These are phyloP conservation scores for Drosophila yooni DNA, from an alignment of 2,888 invertebrate species.

Conservation along the genomic window DNA sequence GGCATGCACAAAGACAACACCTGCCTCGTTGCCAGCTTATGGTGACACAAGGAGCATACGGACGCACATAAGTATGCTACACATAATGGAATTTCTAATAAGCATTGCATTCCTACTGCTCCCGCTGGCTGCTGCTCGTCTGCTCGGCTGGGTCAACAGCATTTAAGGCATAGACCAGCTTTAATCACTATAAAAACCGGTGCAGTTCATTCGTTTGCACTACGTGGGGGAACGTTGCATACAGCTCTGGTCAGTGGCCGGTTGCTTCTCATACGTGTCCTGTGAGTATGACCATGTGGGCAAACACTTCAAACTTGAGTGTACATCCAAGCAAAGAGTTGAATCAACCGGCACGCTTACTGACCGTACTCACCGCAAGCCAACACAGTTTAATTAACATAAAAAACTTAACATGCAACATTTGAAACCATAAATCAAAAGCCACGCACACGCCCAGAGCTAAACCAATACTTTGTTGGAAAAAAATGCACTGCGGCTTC, in stretches of 20 bases:
- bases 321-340: background rate
- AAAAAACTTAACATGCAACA: slow-evolving; percentile 64
- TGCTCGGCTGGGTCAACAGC: slow-evolving; percentile 66
- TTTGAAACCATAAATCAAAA: slow-evolving; percentile 72
- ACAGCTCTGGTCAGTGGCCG: slow-evolving; percentile 1
- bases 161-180: slow-evolving; percentile 44
- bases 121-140: slow-evolving; percentile 1
- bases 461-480: slow-evolving; percentile 40
- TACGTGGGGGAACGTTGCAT: slow-evolving; percentile 20
- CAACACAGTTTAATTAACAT: slow-evolving; percentile 75
- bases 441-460: slow-evolving; percentile 55
- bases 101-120: slow-evolving; percentile 34
- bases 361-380: slow-evolving; percentile 21
- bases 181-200: slow-evolving; percentile 53
- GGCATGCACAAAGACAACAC: slow-evolving; percentile 50
- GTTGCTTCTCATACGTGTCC: background rate
- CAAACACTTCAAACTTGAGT: slow-evolving; percentile 11
- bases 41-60: slow-evolving; percentile 62
- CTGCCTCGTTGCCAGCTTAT: slow-evolving; percentile 46
- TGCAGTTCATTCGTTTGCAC: slow-evolving; percentile 54
- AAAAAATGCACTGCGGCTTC: slow-evolving; percentile 21
- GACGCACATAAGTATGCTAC: slow-evolving; percentile 60
- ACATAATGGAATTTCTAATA: slow-evolving; percentile 80
- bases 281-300: background rate
- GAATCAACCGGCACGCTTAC: slow-evolving; percentile 9